A percentile compares a stretch with the other conserved stretches of the same genome.
phyloP scores from a whole-genome alignment of 2,888 invertebrate species.

The Limnephilus lunatus region DNA sequence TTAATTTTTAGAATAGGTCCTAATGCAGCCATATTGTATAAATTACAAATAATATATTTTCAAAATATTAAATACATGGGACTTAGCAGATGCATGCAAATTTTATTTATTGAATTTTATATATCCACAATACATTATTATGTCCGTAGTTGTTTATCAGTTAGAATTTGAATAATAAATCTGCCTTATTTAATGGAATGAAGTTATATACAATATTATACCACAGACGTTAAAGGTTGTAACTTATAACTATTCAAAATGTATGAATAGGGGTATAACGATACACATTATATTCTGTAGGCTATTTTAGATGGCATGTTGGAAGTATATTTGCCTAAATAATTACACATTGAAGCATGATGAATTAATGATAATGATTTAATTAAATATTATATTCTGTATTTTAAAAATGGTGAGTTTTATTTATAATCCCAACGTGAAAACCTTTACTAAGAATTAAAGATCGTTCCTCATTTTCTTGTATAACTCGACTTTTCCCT shows the following conservation, averaged over 20 bases:
- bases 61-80: background rate
- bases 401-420: background rate
- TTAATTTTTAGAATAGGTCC: background rate
- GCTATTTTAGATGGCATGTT: constrained; percentile 23
- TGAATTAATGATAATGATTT: background rate
- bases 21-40: background rate
- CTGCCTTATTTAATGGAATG: constrained; percentile 22
- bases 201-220: background rate
- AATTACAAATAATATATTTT: background rate
- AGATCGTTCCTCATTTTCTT: too few species aligned
- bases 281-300: constrained; percentile 15
- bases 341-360: constrained; percentile 2
- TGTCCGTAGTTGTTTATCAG: background rate
- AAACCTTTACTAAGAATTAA: too few species aligned
- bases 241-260: constrained; percentile 9
- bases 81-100: too few species aligned
- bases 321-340: constrained; percentile 14
- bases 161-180: constrained; percentile 7
- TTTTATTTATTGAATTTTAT: background rate
- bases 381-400: background rate
- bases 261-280: background rate
- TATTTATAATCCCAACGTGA: background rate
- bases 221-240: constrained; percentile 21
- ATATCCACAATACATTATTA: background rate
- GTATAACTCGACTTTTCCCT: too few species aligned